Base-by-base conservation (phyloP, 2,888 invertebrate genomes). In the Leucoptera coffeella region DNA sequence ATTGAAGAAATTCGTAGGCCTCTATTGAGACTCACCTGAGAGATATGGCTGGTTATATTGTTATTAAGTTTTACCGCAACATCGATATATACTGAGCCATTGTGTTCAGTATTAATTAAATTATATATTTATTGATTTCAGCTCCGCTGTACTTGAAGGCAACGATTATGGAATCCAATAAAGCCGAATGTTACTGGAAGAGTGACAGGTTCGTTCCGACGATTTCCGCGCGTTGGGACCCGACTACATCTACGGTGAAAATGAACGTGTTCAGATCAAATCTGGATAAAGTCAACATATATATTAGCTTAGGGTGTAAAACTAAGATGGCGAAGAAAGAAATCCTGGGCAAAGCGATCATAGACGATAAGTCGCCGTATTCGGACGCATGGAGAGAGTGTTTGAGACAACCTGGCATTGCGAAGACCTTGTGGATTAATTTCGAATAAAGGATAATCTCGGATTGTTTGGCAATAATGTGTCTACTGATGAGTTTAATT, bases 81-180 rank as follows among this genome's bases (percentile, higher is more conserved):
- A n/a, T n/a, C n/a, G n/a, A n/a, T n/a, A n/a, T n/a, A n/a, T n/a
- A n/a, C n/a, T n/a, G n/a, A n/a, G n/a, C n/a, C n/a, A n/a, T n/a
- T n/a, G n/a, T n/a, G n/a, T n/a, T n/a, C n/a, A n/a, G n/a, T n/a
- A n/a, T n/a, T n/a, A n/a, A n/a, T n/a, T n/a, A n/a, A n/a, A n/a
- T n/a, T n/a, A n/a, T n/a, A n/a, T n/a, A n/a, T n/a, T n/a, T n/a
- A n/a, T 34, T 35, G 32, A 32, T 64, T 69, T 31, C 53, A 79
- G 78, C 79, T 17, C 80, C 80, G 28, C 69, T 87, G 40, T 87
- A 87, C 47, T 73, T 87, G 33, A 87, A 87, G 57, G 83, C 86
- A 30, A 80, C 81, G 1, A 77, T 85, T 32, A 75, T 81, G 33
- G 85, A 86, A 45, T 77, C 77, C 31, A 80, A 77, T 36, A 76